Conservation (phyloP, 2,888 invertebrate species). For the Sinelater perroti region DNA sequence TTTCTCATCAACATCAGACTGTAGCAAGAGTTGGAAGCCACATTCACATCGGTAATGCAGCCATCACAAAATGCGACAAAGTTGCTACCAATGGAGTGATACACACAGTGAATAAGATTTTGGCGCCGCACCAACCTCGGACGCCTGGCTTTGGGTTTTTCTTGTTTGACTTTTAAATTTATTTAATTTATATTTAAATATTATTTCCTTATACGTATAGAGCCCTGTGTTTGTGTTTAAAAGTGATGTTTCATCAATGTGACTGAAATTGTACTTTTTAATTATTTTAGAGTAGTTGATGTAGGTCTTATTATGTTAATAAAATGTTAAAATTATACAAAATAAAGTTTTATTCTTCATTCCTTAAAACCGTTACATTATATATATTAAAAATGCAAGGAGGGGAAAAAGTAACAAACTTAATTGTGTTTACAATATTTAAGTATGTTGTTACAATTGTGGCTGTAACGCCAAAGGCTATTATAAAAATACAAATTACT, state of each 20-base stretch:
- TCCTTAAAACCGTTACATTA: conserved; percentile 26
- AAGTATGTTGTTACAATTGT: conserved; percentile 76
- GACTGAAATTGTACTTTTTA: conserved; percentile 40
- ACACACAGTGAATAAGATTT: conserved; percentile 65
- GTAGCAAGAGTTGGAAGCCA: conserved; percentile 52
- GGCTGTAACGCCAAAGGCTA: conserved; percentile 69
- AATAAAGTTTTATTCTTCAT: conserved; percentile 29
- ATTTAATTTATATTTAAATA: background rate
- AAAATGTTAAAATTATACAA: conserved; percentile 20
- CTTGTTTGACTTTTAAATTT: conserved; percentile 55
- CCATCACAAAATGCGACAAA: conserved; percentile 62
- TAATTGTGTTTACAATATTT: conserved; percentile 71
- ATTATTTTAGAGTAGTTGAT: conserved; percentile 20
- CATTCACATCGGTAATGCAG: conserved; percentile 55
- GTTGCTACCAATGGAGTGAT: conserved; percentile 67
- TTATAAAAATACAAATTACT: conserved; percentile 63
- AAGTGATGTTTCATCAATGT: conserved; percentile 33
- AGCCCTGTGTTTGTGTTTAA: conserved; percentile 32
- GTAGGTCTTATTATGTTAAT: conserved; percentile 28
- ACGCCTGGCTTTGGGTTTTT: conserved; percentile 52
- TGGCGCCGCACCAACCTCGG: conserved; percentile 58
- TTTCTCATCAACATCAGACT: conserved; percentile 54
- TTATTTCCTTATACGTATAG: conserved; percentile 20
- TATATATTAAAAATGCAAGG: conserved; percentile 77
- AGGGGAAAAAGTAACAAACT: conserved; percentile 72